Percentiles rank a stretch among this genome's conserved stretches.
Conservation (phyloP, 2,113 vertebrate genomes). For the Dromas ardeola region DNA sequence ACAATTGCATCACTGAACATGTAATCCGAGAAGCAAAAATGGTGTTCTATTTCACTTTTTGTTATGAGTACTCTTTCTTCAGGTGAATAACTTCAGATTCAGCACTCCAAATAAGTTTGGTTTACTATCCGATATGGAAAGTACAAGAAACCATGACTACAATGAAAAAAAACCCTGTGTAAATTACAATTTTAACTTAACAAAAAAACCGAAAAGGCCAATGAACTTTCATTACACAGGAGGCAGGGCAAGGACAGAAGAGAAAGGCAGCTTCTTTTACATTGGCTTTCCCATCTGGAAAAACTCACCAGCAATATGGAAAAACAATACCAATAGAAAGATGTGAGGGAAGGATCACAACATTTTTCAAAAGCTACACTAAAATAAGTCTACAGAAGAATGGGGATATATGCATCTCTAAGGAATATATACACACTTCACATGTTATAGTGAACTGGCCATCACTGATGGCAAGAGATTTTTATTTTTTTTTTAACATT, state of each 20-base stretch:
- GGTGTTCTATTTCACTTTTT: neutral
- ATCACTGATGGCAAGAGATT: neutral
- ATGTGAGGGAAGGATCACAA: neutral
- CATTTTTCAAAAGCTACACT: neutral
- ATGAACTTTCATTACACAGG: neutral
- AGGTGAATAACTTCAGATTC: neutral
- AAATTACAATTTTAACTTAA: neutral
- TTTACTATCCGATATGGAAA: neutral
- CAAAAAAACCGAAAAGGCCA: neutral
- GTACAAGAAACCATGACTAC: neutral
- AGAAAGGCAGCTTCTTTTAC: neutral
- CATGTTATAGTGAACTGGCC: neutral
- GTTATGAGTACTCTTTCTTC: neutral
- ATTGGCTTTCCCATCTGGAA: neutral
- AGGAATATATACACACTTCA: neutral
- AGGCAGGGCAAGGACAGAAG: rapidly evolving
- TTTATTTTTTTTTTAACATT: neutral
- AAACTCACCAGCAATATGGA: neutral
- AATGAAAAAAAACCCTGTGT: neutral
- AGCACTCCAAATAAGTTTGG: neutral
- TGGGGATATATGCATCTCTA: neutral
- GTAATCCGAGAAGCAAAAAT: neutral
- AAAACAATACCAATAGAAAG: neutral
- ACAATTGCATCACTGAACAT: neutral
- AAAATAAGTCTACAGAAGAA: neutral